These are phyloP conservation scores for Phasia obesa DNA, from an alignment of 2,888 invertebrate species.

Conservation along the genomic window DNA sequence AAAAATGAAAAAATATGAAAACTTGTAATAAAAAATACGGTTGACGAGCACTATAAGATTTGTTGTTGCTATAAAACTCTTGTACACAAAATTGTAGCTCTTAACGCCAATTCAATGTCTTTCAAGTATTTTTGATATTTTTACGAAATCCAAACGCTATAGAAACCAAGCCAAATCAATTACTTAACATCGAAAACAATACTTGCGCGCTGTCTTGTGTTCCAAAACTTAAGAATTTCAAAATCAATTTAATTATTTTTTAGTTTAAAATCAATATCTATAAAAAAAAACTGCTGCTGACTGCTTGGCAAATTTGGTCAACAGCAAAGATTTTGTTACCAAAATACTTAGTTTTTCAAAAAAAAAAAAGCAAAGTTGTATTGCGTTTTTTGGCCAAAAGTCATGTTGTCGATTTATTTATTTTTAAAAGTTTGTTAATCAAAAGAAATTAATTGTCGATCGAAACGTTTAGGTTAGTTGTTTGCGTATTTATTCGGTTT, in stretches of 20 bases:
- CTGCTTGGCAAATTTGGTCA: slow-evolving; percentile 47
- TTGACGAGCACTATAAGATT: slow-evolving; percentile 46
- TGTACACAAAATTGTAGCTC: slow-evolving; percentile 1
- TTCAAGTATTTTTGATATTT: slow-evolving; percentile 37
- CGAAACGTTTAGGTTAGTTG: background rate
- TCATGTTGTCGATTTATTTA: slow-evolving; percentile 3
- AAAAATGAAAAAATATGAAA: no score
- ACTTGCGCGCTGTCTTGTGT: slow-evolving; percentile 2
- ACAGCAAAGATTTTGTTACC: slow-evolving; percentile 23
- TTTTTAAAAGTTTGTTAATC: background rate
- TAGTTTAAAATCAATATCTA: background rate
- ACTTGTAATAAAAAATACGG: slow-evolving; percentile 2
- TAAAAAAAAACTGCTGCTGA: background rate
- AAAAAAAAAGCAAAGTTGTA: background rate
- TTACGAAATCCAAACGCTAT: slow-evolving; percentile 41
- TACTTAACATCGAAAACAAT: slow-evolving; percentile 26
- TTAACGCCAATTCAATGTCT: slow-evolving; percentile 9
- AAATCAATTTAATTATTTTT: slow-evolving; percentile 42
- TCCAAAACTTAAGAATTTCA: slow-evolving; percentile 49
- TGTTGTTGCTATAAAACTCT: background rate
- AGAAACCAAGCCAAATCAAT: slow-evolving; percentile 13
- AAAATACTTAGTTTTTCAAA: background rate
- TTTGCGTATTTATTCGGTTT: background rate
- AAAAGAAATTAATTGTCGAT: slow-evolving; percentile 13
- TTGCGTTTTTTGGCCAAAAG: slow-evolving; percentile 5